Evolutionary conservation across 2,113 vertebrate genomes (phyloP), one percentile per base, ranked within the genome.

Genomic region (Nematolebias whitei): DNA sequence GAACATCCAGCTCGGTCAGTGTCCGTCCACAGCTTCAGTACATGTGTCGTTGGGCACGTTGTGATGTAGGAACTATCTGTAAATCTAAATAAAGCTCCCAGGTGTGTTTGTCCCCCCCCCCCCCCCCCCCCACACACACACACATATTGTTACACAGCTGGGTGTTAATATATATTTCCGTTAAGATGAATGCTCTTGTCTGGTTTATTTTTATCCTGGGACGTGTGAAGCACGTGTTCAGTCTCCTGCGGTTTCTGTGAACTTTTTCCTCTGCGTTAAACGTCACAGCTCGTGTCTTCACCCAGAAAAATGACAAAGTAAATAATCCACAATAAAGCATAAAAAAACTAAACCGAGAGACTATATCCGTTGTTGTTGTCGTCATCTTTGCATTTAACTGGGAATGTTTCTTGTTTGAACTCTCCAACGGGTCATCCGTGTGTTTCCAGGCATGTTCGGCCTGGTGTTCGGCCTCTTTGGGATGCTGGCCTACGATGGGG

Each of bases 1-100:
- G 75, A 99, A 99, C 86, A 99, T 99, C 88, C 96, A 98, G 88
- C 94, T 99, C 12, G 98, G 98, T 99, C 78, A 52, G 86, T 85
- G 1, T 61, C 32, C 6, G 15, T 16, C 20, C 14, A 8, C 32
- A 64, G 13, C n/a, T 29, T 2, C 2, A 29, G n/a, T n/a, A n/a
- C n/a, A n/a, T n/a, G n/a, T n/a, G n/a, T n/a, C n/a, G n/a, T n/a
- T n/a, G n/a, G n/a, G n/a, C n/a, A n/a, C n/a, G n/a, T n/a, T n/a
- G n/a, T n/a, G n/a, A n/a, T n/a, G n/a, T n/a, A n/a, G n/a, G n/a
- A n/a, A n/a, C n/a, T 29, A 4, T 35, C 32, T 35, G 32, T 70
- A 53, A 57, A 61, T 62, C 58, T 67, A 20, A 29, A 52, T 35
- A 14, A 11, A 68, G 44, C 45, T 23, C 29, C 48, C 29, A 0